Conservation (phyloP, 2,797 vertebrate species). For the Orientallactaga sibirica region DNA sequence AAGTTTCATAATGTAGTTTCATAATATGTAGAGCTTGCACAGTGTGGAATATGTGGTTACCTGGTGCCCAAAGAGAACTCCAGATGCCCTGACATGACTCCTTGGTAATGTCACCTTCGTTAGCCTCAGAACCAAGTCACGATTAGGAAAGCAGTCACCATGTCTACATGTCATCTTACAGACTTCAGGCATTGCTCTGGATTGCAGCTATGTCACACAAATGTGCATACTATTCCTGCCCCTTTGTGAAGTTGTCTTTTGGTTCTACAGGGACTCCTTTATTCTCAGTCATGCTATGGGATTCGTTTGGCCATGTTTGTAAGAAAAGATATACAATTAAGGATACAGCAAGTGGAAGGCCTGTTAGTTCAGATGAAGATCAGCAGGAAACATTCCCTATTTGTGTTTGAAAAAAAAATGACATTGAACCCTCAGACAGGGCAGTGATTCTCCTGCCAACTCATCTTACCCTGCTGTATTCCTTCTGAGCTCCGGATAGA, state of each 20-base stretch:
- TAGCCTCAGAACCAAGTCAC: background rate
- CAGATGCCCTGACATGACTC: background rate
- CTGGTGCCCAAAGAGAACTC: background rate
- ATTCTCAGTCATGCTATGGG: slow-evolving; percentile 46
- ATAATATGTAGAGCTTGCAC: background rate
- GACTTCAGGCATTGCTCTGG: background rate
- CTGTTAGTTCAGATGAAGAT: slow-evolving; percentile 49
- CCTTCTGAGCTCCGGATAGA: slow-evolving; percentile 65
- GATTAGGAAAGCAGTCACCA: background rate
- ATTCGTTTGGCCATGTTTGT: slow-evolving; percentile 62
- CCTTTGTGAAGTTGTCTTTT: background rate
- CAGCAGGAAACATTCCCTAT: slow-evolving; percentile 45
- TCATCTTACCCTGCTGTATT: background rate
- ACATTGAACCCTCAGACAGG: slow-evolving; percentile 72
- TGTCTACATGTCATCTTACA: fast-evolving
- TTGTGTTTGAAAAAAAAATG: slow-evolving; percentile 39
- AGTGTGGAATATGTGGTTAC: background rate
- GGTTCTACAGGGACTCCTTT: background rate
- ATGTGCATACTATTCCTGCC: background rate
- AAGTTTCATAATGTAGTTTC: background rate
- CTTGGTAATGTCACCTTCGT: background rate
- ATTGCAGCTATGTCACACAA: background rate
- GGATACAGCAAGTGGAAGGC: slow-evolving; percentile 54
- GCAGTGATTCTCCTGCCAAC: background rate
- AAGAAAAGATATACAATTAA: slow-evolving; percentile 56